Conservation (phyloP, 2,888 invertebrate genomes). For the Amphipyra berbera region DNA sequence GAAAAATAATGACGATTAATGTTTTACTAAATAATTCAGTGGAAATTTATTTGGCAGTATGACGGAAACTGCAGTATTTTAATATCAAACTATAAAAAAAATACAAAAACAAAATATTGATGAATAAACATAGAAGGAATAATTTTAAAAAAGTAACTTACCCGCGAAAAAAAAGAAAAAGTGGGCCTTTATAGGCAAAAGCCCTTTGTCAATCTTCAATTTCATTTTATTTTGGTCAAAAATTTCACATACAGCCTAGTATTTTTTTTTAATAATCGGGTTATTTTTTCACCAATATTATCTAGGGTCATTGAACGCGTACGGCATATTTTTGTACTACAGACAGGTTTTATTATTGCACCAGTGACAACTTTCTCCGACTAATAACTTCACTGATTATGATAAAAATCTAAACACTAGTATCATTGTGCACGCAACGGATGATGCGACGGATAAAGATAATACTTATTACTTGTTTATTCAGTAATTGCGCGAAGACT, state of each 20-base stretch:
- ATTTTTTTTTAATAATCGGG: neutral
- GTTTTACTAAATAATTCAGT: no score
- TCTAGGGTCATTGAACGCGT: constrained; percentile 41
- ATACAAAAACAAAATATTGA: no score
- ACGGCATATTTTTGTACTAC: constrained; percentile 16
- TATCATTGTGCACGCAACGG: constrained; percentile 26
- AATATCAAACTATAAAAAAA: no score
- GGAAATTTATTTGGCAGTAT: no score
- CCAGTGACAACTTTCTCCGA: constrained; percentile 32
- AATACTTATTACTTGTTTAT: constrained; percentile 27
- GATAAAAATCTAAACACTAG: constrained; percentile 10
- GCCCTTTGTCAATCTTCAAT: constrained; percentile 91
- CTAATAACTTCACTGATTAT: constrained; percentile 11
- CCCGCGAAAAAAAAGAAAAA: constrained; percentile 97
- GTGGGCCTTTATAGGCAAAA: constrained; percentile 95
- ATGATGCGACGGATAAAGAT: constrained; percentile 27
- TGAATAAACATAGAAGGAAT: no score
- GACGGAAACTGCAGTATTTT: no score
- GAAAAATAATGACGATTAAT: no score
- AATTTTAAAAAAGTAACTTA: constrained; percentile 79
- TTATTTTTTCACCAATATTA: constrained; percentile 12
- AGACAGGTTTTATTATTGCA: constrained; percentile 30
- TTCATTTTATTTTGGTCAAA: constrained; percentile 73
- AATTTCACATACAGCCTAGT: constrained; percentile 5
- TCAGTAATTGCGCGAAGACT: constrained; percentile 19